Percentiles rank a stretch among this genome's conserved stretches.
These are phyloP conservation scores for Conopomorpha cramerella DNA, from an alignment of 1,140 invertebrate species.

Conservation along the genomic window DNA sequence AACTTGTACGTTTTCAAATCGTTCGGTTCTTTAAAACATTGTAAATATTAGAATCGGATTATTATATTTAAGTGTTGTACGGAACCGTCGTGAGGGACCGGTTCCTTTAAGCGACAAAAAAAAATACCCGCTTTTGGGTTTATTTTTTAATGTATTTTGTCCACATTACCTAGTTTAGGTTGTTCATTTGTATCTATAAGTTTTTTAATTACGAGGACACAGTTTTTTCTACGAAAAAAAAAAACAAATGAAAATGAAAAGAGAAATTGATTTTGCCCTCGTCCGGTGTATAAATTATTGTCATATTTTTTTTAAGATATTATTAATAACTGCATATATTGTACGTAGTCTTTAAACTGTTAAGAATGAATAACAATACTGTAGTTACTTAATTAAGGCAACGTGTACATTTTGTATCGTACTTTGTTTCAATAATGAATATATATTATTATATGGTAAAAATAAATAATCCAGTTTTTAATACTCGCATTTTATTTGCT, in stretches of 20 bases:
- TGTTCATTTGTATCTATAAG: slow-evolving; percentile 33
- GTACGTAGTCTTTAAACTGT: slow-evolving; percentile 52
- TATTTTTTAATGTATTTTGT: slow-evolving; percentile 33
- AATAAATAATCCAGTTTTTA: slow-evolving; percentile 58
- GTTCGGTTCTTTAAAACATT: slow-evolving; percentile 20
- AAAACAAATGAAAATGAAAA: too few species aligned
- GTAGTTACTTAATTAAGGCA: slow-evolving; percentile 46
- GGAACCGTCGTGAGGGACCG: slow-evolving; percentile 8
- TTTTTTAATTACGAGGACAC: slow-evolving; percentile 18
- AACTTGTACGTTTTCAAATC: slow-evolving; percentile 16
- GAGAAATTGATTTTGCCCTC: slow-evolving; percentile 18
- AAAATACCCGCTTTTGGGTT: slow-evolving; percentile 16
- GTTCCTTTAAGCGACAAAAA: slow-evolving; percentile 20
- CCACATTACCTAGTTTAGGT: slow-evolving; percentile 24
- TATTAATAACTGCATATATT: too few species aligned
- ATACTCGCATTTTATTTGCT: too few species aligned
- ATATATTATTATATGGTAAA: slow-evolving; percentile 60
- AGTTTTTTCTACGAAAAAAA: slow-evolving; percentile 8
- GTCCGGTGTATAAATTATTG: slow-evolving; percentile 55
- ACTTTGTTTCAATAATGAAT: slow-evolving; percentile 58
- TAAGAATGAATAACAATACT: slow-evolving; percentile 50
- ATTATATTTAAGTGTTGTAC: slow-evolving; percentile 18
- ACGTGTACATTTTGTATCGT: slow-evolving; percentile 58
- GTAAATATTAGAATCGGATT: slow-evolving; percentile 25
- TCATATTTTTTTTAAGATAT: slow-evolving; percentile 36